These are phyloP conservation scores for Hybognathus amarus DNA, from an alignment of 2,797 vertebrate genomes.

Conservation along the genomic window DNA sequence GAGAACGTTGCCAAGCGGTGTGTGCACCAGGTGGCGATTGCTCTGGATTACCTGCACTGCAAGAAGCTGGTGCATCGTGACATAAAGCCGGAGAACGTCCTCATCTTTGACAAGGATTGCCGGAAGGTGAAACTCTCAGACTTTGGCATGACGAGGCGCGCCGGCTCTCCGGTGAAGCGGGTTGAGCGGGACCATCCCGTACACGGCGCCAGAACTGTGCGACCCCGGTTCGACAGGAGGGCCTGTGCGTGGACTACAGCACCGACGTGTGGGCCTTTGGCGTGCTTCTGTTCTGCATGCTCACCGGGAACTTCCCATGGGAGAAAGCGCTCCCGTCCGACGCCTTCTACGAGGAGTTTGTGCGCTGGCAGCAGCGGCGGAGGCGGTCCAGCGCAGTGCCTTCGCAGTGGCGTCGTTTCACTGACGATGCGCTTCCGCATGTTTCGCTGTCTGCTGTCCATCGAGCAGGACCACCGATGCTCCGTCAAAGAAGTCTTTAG, in stretches of 20 bases:
- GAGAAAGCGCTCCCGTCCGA: constrained; percentile 84
- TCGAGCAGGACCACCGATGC: constrained; percentile 82
- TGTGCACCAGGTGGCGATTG: constrained; percentile 85
- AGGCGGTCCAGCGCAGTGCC: constrained; percentile 72
- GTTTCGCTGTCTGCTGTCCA: constrained; percentile 82
- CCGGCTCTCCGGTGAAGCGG: constrained; percentile 83
- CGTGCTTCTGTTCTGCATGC: constrained; percentile 87
- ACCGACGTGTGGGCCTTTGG: constrained; percentile 87
- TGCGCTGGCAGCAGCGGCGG: constrained; percentile 81
- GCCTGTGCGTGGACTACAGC: constrained; percentile 84
- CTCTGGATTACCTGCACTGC: constrained; percentile 84
- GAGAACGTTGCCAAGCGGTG: constrained; percentile 84
- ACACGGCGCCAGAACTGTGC: constrained; percentile 85
- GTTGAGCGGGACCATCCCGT: constrained; percentile 87
- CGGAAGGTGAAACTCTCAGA: constrained; percentile 86
- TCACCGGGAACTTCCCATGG: constrained; percentile 88
- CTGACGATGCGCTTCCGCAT: constrained; percentile 82
- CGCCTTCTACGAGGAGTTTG: constrained; percentile 86
- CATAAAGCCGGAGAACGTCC: constrained; percentile 87
- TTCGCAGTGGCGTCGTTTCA: constrained; percentile 86
- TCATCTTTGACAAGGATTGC: constrained; percentile 86
- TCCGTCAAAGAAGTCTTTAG: constrained; percentile 83
- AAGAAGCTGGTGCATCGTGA: constrained; percentile 86
- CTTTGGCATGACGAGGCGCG: constrained; percentile 85
- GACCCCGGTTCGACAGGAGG: constrained; percentile 81